Evolutionary conservation across 2,797 vertebrate genomes (phyloP).

Genomic region (Cercopithecus diana): DNA sequence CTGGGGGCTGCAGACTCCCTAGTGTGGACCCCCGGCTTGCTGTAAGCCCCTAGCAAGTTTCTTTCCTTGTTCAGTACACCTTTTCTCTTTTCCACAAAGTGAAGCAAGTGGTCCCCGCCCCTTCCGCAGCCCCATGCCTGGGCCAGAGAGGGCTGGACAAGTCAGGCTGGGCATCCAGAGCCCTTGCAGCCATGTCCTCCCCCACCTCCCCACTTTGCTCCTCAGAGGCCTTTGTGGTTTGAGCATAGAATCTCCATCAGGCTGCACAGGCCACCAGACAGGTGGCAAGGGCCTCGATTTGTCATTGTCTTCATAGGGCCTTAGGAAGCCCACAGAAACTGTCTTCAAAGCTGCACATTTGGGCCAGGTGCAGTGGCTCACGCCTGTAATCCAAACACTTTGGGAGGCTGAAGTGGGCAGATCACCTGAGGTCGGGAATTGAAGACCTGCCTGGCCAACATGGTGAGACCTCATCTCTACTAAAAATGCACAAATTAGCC

Average conservation of each 20-base stretch:
- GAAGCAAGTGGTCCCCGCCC: background rate
- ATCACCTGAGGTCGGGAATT: background rate
- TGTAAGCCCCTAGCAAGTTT: background rate
- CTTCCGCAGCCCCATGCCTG: background rate
- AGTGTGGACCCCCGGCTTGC: background rate
- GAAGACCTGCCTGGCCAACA: background rate
- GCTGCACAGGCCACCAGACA: background rate
- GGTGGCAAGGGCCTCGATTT: background rate
- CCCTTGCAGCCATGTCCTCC: background rate
- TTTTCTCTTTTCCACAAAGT: background rate
- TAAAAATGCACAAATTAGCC: too few relatives aligned
- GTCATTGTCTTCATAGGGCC: background rate
- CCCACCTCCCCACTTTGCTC: background rate
- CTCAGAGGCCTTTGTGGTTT: background rate
- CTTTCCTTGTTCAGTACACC: background rate
- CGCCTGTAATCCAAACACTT: background rate
- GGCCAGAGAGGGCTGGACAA: background rate
- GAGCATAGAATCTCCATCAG: background rate
- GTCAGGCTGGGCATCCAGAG: background rate
- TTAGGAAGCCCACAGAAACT: background rate
- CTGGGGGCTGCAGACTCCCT: background rate
- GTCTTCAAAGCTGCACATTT: background rate
- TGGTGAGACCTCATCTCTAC: background rate
- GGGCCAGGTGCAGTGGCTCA: background rate
- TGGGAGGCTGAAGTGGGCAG: background rate